Conservation (phyloP, 2,797 vertebrate species). For the Hylomyscus alleni region DNA sequence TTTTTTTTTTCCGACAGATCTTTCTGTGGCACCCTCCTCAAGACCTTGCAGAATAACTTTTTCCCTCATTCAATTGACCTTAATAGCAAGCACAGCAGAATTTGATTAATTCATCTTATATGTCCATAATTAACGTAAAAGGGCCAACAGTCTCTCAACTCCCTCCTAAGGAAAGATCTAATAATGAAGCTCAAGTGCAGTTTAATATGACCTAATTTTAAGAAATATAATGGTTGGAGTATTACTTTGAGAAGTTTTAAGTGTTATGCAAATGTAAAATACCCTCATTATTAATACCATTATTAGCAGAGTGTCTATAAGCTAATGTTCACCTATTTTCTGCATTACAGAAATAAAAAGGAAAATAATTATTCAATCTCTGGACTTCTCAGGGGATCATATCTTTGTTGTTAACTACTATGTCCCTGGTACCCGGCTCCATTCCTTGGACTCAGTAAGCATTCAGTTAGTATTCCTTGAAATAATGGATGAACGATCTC, state of each 20-base stretch:
- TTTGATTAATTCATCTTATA: constrained; percentile 83
- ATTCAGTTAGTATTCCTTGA: not conserved
- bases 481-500: constrained; percentile 50
- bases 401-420: not conserved
- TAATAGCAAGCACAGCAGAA: constrained; percentile 75
- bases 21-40: constrained; percentile 57
- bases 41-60: constrained; percentile 64
- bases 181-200: constrained; percentile 82
- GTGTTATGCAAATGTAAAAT: constrained; percentile 82
- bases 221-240: constrained; percentile 80
- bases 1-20: not conserved
- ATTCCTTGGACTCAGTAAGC: not conserved
- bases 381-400: not conserved
- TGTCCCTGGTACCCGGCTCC: not conserved
- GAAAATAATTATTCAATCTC: constrained; percentile 34
- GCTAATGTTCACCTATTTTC: constrained; percentile 73
- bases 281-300: constrained; percentile 67
- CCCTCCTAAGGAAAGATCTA: constrained; percentile 77
- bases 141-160: constrained; percentile 74
- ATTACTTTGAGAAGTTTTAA: constrained; percentile 82
- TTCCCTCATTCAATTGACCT: constrained; percentile 40
- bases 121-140: constrained; percentile 83
- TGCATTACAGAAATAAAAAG: constrained; percentile 71
- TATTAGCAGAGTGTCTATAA: constrained; percentile 77
- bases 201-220: constrained; percentile 83